A percentile compares a stretch with the other conserved stretches of the same genome.
Conservation (phyloP, 2,113 vertebrate species). For the Rhipidura dahli region DNA sequence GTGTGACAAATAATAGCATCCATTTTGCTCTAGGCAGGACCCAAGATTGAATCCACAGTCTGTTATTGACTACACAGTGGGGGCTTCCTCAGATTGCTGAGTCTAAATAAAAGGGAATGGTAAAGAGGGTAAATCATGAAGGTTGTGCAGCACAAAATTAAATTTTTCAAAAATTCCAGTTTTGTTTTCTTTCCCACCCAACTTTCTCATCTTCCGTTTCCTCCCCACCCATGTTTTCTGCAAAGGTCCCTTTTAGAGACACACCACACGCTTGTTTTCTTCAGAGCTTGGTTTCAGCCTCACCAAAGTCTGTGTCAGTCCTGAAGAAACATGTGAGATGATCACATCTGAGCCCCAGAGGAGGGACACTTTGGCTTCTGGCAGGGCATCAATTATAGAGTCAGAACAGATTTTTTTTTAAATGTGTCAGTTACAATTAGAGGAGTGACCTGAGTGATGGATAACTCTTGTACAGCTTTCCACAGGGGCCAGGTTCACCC, state of each 20-base stretch:
- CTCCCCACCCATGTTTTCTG: background rate
- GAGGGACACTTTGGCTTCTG: background rate
- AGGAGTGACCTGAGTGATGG: background rate
- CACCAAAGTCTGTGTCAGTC: background rate
- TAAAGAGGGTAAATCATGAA: background rate
- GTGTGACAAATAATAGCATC: background rate
- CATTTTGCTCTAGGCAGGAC: background rate
- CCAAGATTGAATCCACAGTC: background rate
- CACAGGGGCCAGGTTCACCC: background rate
- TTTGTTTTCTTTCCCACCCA: background rate
- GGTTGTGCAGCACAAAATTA: background rate
- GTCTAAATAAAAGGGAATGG: background rate
- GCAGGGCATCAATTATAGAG: background rate
- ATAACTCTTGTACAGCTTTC: background rate
- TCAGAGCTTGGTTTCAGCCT: background rate
- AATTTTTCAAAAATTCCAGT: background rate
- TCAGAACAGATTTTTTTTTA: background rate
- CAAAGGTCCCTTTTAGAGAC: background rate
- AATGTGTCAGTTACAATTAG: background rate
- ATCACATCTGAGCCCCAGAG: background rate
- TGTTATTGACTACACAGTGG: background rate
- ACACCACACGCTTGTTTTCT: background rate
- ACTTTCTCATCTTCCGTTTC: background rate
- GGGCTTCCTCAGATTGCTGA: background rate
- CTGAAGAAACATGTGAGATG: background rate